Conservation (phyloP, 1,140 invertebrate species). For the Bombus confusus region DNA sequence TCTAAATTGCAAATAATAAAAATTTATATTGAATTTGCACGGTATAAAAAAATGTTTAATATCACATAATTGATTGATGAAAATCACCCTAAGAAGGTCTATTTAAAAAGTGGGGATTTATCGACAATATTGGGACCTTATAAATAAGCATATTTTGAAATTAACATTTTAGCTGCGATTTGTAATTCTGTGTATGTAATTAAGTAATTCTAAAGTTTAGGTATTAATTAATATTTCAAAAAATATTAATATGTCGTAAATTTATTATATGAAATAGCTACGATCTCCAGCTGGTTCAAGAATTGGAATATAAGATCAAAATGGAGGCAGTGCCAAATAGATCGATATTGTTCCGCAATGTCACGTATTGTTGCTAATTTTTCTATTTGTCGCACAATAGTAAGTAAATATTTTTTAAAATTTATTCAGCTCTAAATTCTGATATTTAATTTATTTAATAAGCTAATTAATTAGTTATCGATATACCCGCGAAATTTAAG, state of each 20-base stretch:
- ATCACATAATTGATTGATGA: constrained; percentile 7
- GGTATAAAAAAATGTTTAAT: background rate
- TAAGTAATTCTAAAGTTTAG: background rate
- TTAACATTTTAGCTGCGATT: constrained; percentile 28
- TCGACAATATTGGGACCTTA: constrained; percentile 39
- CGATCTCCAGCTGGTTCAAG: constrained; percentile 66
- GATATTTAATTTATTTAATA: background rate
- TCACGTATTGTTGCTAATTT: constrained; percentile 67
- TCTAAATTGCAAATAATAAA: background rate
- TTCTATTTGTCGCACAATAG: constrained; percentile 58
- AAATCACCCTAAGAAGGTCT: constrained; percentile 11
- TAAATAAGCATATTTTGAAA: constrained; percentile 56
- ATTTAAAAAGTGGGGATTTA: constrained; percentile 41
- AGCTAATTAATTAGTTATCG: constrained; percentile 1
- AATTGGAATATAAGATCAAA: constrained; percentile 75
- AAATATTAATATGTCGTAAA: constrained; percentile 13
- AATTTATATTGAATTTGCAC: background rate
- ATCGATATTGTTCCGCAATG: constrained; percentile 71
- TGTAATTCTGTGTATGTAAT: background rate
- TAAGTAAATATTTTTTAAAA: constrained; percentile 60
- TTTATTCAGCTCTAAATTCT: background rate
- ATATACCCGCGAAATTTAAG: constrained; percentile 48
- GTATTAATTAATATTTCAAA: background rate
- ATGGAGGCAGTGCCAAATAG: constrained; percentile 72
- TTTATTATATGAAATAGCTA: constrained; percentile 22